These are phyloP conservation scores for Gallinago jamesoni DNA, from an alignment of 2,113 vertebrate genomes.

Conservation along the genomic window DNA sequence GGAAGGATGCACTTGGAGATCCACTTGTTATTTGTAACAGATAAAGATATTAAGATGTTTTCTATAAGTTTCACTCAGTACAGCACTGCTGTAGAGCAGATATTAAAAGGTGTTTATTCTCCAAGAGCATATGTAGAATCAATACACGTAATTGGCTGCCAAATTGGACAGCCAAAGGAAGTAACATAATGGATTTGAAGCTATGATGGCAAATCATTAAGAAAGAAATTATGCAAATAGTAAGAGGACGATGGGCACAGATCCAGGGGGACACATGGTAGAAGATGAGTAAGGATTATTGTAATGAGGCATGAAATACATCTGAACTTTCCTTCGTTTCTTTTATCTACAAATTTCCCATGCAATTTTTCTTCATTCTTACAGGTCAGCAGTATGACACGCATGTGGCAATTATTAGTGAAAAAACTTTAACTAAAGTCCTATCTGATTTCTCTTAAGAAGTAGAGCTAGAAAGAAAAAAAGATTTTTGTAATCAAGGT, in stretches of 20 bases:
- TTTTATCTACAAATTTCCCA: neutral
- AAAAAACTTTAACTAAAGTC: neutral
- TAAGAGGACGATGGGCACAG: conserved; percentile 15
- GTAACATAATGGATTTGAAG: conserved; percentile 15
- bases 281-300: conserved; percentile 32
- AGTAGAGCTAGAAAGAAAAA: neutral
- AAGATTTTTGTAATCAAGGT: neutral
- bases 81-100: neutral
- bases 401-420: neutral
- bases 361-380: conserved; percentile 53
- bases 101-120: neutral
- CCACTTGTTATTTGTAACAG: neutral
- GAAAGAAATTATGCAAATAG: conserved; percentile 54
- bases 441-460: neutral
- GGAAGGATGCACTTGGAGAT: neutral
- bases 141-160: neutral
- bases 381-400: neutral
- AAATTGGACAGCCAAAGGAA: neutral
- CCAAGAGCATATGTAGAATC: neutral
- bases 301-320: conserved; percentile 59
- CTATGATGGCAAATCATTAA: neutral
- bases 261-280: conserved; percentile 49
- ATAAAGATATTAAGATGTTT: neutral
- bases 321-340: neutral
- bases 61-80: neutral